Evolutionary conservation across 2,113 vertebrate species (phyloP), one percentile per base, ranked within the genome.

Genomic region (Fulica atra): DNA sequence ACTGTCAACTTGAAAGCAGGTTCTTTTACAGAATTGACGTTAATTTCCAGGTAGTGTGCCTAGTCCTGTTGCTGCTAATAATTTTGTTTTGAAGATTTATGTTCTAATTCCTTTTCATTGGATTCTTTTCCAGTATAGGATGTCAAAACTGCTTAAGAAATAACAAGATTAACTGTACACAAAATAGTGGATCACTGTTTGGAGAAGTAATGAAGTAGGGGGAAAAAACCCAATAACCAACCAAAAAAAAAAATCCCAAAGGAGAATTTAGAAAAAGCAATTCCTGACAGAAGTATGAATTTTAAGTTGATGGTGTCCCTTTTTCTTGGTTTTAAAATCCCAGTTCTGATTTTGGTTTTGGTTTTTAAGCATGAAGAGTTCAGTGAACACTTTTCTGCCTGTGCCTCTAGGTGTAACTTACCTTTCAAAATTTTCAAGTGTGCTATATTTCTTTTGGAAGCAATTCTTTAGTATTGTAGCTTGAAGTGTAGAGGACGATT

Each of bases 281-380:
- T 23, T n/a, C 8, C 10, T 33, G n/a, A 50, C 31, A 76, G 61
- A 89, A 74, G 25, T 42, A 28, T 56, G 56, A 81, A 74, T 69
- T 95, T 89, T 77, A 84, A 93, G 96, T 95, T 97, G 96, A 93
- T 96, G 95, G 89, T 96, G 95, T 96, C 90, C 94, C 86, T 96
- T 96, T 96, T 87, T 91, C 85, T 82, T 93, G 85, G 36, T 88
- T 96, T 95, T 84, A 81, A 69, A 95, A 84, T 93, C 15, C 28
- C 48, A 80, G 16, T 65, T 95, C 51, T 69, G 35, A 51, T 74
- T 33, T 9, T 36, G 42, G 50, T 53, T 42, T n/a, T 65, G 65
- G 82, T 36, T 79, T 73, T 59, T 33, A 65, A 83, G 82, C 96
- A 92, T 15, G 1, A 57, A 78, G 78, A 92, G 66, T 87, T 97